These are phyloP conservation scores for Neria commutata DNA, from an alignment of 2,888 invertebrate species.

Conservation along the genomic window DNA sequence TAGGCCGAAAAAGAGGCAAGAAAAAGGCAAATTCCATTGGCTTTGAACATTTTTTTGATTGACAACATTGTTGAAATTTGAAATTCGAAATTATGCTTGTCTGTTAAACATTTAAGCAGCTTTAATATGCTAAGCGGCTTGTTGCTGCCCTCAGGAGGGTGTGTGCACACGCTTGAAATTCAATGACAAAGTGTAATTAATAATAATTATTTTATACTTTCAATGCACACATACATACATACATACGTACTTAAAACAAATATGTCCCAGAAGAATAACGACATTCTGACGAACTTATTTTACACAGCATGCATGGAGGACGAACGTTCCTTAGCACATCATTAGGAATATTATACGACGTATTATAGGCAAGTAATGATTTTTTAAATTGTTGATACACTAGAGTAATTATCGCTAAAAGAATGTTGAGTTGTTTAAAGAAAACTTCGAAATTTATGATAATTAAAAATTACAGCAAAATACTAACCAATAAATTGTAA, in stretches of 20 bases:
- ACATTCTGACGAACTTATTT: too few relatives aligned
- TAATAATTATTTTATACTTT: not conserved
- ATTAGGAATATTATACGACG: too few relatives aligned
- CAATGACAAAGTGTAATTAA: not conserved
- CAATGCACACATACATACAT: not conserved
- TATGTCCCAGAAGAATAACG: conserved; percentile 17
- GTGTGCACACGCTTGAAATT: conserved; percentile 30
- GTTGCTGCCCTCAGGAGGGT: conserved; percentile 46
- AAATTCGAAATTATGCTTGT: conserved; percentile 50
- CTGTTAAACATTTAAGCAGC: conserved; percentile 39
- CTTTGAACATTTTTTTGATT: conserved; percentile 38
- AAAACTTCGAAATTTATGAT: too few relatives aligned
- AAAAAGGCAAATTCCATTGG: conserved; percentile 26
- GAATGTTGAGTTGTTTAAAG: too few relatives aligned
- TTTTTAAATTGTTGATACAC: too few relatives aligned
- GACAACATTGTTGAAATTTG: conserved; percentile 54
- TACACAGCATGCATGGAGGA: too few relatives aligned
- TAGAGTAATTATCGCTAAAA: too few relatives aligned
- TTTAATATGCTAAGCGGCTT: conserved; percentile 42
- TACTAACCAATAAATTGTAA: too few relatives aligned
- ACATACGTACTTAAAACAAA: not conserved
- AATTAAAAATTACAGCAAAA: too few relatives aligned
- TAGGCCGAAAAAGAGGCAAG: conserved; percentile 5
- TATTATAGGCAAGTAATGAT: too few relatives aligned
- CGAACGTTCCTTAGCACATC: too few relatives aligned